These are phyloP conservation scores for Myotis findleyi DNA, from an alignment of 2,797 vertebrate species.

Conservation along the genomic window DNA sequence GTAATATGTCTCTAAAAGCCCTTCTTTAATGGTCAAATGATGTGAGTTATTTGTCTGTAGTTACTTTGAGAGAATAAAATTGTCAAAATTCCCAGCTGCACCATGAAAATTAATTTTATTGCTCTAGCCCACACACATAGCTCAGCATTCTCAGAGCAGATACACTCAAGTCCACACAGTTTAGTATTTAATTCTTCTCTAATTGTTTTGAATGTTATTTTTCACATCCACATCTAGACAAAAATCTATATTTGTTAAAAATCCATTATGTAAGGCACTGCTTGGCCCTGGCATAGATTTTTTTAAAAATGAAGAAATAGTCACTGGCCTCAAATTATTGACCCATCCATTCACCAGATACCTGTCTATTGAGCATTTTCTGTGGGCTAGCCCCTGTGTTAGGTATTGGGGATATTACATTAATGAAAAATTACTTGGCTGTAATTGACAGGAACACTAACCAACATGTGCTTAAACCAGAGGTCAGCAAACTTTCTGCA, in stretches of 20 bases:
- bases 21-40: not conserved
- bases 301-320: not conserved
- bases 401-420: not conserved
- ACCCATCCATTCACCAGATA: not conserved
- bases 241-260: not conserved
- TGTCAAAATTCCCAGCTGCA: not conserved
- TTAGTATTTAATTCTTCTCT: constrained; percentile 32
- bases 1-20: not conserved
- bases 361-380: not conserved
- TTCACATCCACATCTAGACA: not conserved
- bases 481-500: not conserved
- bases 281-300: not conserved
- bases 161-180: not conserved
- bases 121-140: not conserved
- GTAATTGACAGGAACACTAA: not conserved
- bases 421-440: not conserved
- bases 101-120: not conserved
- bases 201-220: constrained; percentile 19
- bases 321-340: not conserved
- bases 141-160: not conserved
- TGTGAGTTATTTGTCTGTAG: constrained; percentile 6
- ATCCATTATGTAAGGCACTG: not conserved
- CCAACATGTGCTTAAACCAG: not conserved
- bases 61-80: not conserved
- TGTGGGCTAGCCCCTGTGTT: not conserved